Percentiles rank a stretch among this genome's conserved stretches.
phyloP scores from a whole-genome alignment of 2,888 invertebrate genomes.

The Chalcis sispes region DNA sequence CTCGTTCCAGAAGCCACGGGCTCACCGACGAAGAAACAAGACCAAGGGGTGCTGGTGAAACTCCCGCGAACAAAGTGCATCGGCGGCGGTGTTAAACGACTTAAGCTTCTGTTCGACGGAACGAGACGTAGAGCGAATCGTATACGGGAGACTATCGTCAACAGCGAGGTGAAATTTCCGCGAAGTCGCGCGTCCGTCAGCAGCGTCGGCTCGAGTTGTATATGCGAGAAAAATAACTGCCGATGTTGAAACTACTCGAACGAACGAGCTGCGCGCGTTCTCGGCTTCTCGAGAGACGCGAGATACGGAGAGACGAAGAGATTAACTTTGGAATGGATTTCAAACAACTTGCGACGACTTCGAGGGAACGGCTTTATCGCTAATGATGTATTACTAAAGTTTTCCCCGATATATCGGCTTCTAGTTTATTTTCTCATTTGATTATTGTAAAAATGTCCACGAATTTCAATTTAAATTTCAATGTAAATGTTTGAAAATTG shows the following conservation, averaged over 20 bases:
- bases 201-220: constrained; percentile 21
- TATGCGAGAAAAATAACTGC: constrained; percentile 28
- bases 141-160: neutral
- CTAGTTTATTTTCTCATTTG: too few species aligned
- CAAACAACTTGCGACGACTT: too few species aligned
- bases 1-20: neutral
- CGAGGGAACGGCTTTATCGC: too few species aligned
- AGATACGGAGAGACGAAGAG: too few species aligned
- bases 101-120: constrained; percentile 1
- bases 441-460: too few species aligned
- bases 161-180: neutral
- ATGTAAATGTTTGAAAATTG: too few species aligned
- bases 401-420: too few species aligned
- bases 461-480: too few species aligned
- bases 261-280: too few species aligned
- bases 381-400: too few species aligned
- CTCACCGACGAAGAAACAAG: constrained; percentile 49
- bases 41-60: constrained; percentile 62
- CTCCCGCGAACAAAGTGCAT: constrained; percentile 58
- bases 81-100: neutral
- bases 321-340: too few species aligned
- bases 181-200: neutral
- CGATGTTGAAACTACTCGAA: constrained; percentile 7
- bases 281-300: too few species aligned
- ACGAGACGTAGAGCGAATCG: constrained; percentile 3